These are phyloP conservation scores for Xiphias gladius DNA, from an alignment of 2,113 vertebrate genomes.

Conservation along the genomic window DNA sequence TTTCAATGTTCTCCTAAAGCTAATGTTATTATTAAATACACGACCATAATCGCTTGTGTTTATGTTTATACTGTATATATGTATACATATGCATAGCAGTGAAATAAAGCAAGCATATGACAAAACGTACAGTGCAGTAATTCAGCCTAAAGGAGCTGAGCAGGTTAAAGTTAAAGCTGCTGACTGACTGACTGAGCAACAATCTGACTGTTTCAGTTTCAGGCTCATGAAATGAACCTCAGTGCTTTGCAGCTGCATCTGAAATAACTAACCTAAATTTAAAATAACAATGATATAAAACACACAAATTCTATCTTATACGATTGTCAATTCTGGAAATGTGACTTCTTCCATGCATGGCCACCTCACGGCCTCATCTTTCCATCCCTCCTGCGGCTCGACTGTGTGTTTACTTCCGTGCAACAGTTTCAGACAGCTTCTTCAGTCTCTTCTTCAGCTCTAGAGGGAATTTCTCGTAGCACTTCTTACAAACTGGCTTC, in stretches of 20 bases:
- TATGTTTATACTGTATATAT: neutral
- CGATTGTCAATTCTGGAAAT: constrained; percentile 18
- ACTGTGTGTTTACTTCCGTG: constrained; percentile 87
- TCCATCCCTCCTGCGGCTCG: neutral
- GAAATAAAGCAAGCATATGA: constrained; percentile 60
- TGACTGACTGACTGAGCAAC: constrained; percentile 14
- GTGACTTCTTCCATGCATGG: neutral
- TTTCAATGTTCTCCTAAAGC: constrained; percentile 24
- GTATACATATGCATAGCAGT: neutral
- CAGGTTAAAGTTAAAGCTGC: constrained; percentile 18
- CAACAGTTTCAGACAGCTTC: constrained; percentile 96
- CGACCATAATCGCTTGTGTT: constrained; percentile 16
- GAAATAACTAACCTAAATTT: constrained; percentile 31
- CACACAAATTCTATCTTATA: constrained; percentile 11
- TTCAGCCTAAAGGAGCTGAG: constrained; percentile 56
- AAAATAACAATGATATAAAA: constrained; percentile 19
- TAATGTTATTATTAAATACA: constrained; percentile 42
- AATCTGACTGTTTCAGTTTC: constrained; percentile 11
- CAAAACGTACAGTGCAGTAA: constrained; percentile 45
- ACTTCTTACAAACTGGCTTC: constrained; percentile 99
- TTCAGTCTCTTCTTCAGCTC: constrained; percentile 99
- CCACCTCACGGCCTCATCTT: neutral
- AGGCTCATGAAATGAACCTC: constrained; percentile 37
- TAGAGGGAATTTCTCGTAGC: constrained; percentile 98
- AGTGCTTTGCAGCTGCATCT: neutral